These are phyloP conservation scores for Bryconaethiops microstoma DNA, from an alignment of 2,797 vertebrate genomes.

Conservation along the genomic window DNA sequence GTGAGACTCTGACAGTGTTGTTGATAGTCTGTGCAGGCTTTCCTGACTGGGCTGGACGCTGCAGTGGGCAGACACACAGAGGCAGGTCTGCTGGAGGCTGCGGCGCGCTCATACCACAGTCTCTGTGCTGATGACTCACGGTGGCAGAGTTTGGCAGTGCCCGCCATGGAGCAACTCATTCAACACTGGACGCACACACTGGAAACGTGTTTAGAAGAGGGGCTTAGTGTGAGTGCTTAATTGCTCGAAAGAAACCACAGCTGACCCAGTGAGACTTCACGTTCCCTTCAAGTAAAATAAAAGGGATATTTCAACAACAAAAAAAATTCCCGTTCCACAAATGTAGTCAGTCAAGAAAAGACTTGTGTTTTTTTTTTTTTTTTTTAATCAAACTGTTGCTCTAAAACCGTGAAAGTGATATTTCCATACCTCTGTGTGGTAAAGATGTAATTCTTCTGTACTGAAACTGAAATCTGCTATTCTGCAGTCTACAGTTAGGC, in stretches of 20 bases:
- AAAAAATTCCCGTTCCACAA: not conserved
- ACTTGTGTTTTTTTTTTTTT: no score
- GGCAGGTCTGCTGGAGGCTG: conserved; percentile 80
- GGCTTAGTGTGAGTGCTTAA: conserved; percentile 66
- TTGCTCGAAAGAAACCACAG: not conserved
- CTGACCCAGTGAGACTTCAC: not conserved
- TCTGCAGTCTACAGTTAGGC: no score
- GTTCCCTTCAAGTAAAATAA: not conserved
- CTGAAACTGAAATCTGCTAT: no score
- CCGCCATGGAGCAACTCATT: conserved; percentile 77
- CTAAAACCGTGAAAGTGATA: no score
- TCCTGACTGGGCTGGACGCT: conserved; percentile 78
- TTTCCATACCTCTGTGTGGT: no score
- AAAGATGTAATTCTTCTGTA: no score
- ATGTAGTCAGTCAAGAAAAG: no score
- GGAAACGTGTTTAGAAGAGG: conserved; percentile 69
- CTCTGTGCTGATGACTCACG: conserved; percentile 75
- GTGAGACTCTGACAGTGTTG: conserved; percentile 2
- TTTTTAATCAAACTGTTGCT: no score
- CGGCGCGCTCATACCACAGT: conserved; percentile 78
- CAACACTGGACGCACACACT: conserved; percentile 79
- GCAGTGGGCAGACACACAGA: conserved; percentile 76
- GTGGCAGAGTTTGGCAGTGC: conserved; percentile 66
- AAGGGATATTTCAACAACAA: not conserved
- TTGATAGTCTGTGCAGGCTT: conserved; percentile 75